Evolutionary conservation across 2,888 invertebrate genomes (phyloP), one percentile per base, ranked within the genome.

Genomic region (Mimas tiliae): DNA sequence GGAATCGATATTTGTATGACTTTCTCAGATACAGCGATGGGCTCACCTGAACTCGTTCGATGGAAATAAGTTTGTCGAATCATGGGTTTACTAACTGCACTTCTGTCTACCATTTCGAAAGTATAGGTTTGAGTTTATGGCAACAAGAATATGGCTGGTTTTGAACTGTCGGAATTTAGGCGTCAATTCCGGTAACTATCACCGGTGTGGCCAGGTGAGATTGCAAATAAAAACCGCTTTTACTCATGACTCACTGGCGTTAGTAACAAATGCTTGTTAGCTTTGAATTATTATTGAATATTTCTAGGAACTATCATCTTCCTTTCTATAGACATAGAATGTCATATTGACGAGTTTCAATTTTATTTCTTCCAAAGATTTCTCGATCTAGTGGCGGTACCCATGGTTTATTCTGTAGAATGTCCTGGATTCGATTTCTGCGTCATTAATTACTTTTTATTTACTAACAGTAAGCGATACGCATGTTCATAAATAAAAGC

Each of bases 141-240:
- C 42, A 62, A 34, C 33, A 34, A 42, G 11, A 63, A 33, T 33
- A 9, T n/a, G 6, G 47, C 48, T 34, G 34, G 12, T 11, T 48
- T 38, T 33, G 50, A 50, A n/a, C 16, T 33, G n/a, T 34, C 16
- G 47, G 14, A 8, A 63, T 12, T 50, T 50, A 19, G 11, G 19
- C 19, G 19, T 50, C 50, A 19, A 50, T 19, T 50, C 19, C 50
- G 50, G 19, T 50, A 50, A 50, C 19, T 38, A 27, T 27, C 48
- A 42, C 4, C 19, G 19, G 50, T 19, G 50, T 50, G 50, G 19
- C 50, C 19, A 50, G 50, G 50, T 50, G 50, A 50, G 50, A 16
- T 34, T 55, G 55, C 55, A 55, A 38, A 16, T 34, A 55, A 55
- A 55, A 8, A 34, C 12, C 8, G 19, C 58, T 58, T 58, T 58